Base-by-base conservation (phyloP, 2,113 vertebrate species). In the Riparia riparia region DNA sequence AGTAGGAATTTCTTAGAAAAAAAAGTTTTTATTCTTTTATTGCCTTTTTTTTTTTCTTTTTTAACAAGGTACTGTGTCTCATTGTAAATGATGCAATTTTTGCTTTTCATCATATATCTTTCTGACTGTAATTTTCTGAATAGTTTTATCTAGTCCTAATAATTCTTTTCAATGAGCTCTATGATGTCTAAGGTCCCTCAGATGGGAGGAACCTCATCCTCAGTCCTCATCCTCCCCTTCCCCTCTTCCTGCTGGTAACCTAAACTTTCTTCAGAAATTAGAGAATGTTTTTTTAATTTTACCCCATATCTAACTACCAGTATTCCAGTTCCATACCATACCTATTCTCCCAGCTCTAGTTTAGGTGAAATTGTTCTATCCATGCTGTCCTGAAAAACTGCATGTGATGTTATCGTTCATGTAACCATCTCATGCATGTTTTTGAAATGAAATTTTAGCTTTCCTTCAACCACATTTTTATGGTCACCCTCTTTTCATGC, bases 371-470 rank as follows among this genome's bases (percentile, higher is more conserved):
- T 65, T 77, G 14, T 58, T 70, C 3, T 61, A 20, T 65, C 4
- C 6, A 20, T 64, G 25, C 2, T 50, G 20, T 39, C 19, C 22
- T 58, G 32, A 78, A 87, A 60, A 2, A 24, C 2, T 50, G 1
- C 8, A n/a, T 72, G 60, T 85, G 49, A 61, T 0, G 8, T 42
- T 64, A 66, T 28, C 0, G 0, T 56, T 58, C 12, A n/a, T 6
- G 3, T 39, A 78, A 69, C 50, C 26, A 9, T 47, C 37, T 58
- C 21, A 54, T 24, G 17, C 5, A 16, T 11, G 9, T 26, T 70
- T 86, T 42, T 32, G 6, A 49, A 82, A 76, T 39, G 5, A 54
- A 63, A 64, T 57, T 61, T 78, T 86, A 81, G 3, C 17, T 93
- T 93, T 85, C 20, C 77, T 92, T 69, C 32, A 57, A 4, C 21